Evolutionary conservation across 2,113 vertebrate species (phyloP).

Genomic region (Micronycteris hirsuta): DNA sequence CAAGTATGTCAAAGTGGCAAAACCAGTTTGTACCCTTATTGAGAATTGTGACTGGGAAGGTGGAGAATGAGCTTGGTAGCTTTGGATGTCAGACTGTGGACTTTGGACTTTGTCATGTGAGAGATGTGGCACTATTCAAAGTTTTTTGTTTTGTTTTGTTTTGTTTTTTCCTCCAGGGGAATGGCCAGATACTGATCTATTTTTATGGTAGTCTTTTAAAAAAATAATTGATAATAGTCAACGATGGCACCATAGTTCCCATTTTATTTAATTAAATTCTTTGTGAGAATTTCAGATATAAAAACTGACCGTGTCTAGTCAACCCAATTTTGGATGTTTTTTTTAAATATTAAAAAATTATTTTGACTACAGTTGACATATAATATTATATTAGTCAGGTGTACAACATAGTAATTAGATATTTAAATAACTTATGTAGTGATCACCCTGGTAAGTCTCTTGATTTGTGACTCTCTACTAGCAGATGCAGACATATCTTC

Average conservation of each 20-base stretch:
- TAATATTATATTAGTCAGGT: background rate
- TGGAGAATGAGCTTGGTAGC: background rate
- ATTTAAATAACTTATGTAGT: background rate
- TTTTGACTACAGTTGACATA: background rate
- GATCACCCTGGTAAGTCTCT: background rate
- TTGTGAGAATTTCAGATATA: background rate
- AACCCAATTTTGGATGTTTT: background rate
- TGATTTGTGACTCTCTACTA: background rate
- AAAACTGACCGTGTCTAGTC: background rate
- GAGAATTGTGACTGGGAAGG: background rate
- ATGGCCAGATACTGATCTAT: background rate
- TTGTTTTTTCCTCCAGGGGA: background rate
- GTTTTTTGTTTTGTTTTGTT: background rate
- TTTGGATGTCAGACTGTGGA: background rate
- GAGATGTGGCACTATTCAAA: background rate
- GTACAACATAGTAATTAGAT: background rate
- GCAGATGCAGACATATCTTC: background rate
- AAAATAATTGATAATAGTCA: background rate
- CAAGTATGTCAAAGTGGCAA: background rate
- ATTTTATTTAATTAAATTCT: background rate
- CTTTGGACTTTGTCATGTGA: background rate
- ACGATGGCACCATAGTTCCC: background rate
- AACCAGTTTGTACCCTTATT: background rate
- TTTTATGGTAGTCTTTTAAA: background rate
- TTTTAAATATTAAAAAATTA: background rate